Evolutionary conservation across 2,797 vertebrate species (phyloP), one percentile per base, ranked within the genome.

Genomic region (Macrochelys suwanniensis): DNA sequence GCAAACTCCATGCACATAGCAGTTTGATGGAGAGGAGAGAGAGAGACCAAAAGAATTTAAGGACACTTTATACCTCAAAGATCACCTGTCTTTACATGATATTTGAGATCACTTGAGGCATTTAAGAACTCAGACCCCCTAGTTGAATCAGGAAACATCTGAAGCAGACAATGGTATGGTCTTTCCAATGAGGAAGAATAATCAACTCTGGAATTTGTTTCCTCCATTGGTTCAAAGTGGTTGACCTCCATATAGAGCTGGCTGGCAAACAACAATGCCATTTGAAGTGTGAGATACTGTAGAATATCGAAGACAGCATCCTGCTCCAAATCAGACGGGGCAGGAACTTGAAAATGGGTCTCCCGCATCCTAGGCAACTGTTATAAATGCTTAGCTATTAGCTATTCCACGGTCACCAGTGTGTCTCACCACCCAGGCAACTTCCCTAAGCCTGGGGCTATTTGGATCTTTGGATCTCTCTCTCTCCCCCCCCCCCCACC

Each of bases 111-210:
- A 79, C 16, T 1, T 37, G 16, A 54, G 86, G 4, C 28, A 28
- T 28, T 68, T 49, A 84, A 53, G 15, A 81, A 79, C 15, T 7
- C 31, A 56, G 2, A 2, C 80, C 81, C 65, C 26, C 2, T 85
- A 45, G 12, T 1, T 85, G 17, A 92, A 54, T 45, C 80, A 84
- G 23, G 78, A 93, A 94, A 65, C 23, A 47, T 1, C 7, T 54
- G 1, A 5, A 3, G 1, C 11, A 74, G 84, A 59, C 2, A n/a
- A 71, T 4, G 54, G 1, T 4, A 26, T 2, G 47, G 6, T 25
- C 51, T 81, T 49, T 84, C 11, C 59, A 56, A 79, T 25, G 11
- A 87, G 6, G 1, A 65, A n/a, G 8, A 82, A 1, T 4, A 87
- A 82, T 21, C 5, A 31, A 2, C 8, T 86, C 2, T 81, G 2